Evolutionary conservation across 2,113 vertebrate genomes (phyloP).

Genomic region (Silurus meridionalis): DNA sequence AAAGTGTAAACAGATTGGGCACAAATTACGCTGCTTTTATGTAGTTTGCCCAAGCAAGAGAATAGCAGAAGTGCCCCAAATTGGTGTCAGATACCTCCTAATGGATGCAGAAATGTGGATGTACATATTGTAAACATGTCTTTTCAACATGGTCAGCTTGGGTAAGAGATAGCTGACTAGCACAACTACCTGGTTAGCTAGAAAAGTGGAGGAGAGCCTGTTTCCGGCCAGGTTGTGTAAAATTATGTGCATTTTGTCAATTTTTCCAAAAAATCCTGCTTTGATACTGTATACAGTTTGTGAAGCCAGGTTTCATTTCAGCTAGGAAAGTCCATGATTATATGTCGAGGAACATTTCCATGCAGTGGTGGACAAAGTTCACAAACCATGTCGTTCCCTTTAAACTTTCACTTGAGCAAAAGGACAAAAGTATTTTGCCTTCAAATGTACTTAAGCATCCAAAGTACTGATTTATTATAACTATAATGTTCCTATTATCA

Average conservation of each 20-base stretch:
- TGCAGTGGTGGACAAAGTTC: too few relatives aligned
- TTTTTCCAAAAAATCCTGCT: background rate
- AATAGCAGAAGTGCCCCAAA: background rate
- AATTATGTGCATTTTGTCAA: background rate
- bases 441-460: too few relatives aligned
- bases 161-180: background rate
- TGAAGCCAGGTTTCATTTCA: too few relatives aligned
- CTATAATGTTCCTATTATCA: too few relatives aligned
- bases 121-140: background rate
- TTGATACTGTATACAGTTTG: too few relatives aligned
- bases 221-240: background rate
- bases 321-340: too few relatives aligned
- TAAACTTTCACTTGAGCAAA: too few relatives aligned
- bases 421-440: too few relatives aligned
- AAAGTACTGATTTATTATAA: too few relatives aligned
- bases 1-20: conserved; percentile 9
- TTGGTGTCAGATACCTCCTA: background rate
- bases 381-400: too few relatives aligned
- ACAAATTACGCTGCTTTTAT: background rate
- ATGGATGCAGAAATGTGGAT: background rate
- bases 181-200: background rate
- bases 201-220: background rate
- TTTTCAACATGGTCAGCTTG: background rate
- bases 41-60: background rate
- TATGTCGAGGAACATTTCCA: too few relatives aligned